Conservation (phyloP, 2,888 invertebrate species). For the Dione vanillae region DNA sequence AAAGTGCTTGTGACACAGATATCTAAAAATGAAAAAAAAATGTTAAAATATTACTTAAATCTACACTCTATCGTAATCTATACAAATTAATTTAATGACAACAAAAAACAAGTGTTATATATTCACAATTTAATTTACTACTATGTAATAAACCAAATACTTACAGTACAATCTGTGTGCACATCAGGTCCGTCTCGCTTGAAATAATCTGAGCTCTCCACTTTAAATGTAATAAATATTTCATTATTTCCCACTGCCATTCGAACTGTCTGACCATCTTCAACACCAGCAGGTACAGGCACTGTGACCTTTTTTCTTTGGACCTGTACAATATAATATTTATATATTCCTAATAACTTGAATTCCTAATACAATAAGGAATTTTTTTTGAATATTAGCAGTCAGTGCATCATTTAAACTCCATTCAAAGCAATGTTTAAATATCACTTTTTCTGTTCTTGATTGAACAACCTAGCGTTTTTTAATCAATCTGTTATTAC, state of each 20-base stretch:
- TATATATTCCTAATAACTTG: too few relatives aligned
- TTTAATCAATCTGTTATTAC: too few relatives aligned
- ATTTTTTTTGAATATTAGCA: too few relatives aligned
- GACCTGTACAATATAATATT: slow-evolving; percentile 71
- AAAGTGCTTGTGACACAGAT: slow-evolving; percentile 94
- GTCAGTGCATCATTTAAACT: too few relatives aligned
- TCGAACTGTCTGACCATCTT: slow-evolving; percentile 98
- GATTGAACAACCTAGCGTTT: too few relatives aligned
- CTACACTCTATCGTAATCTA: too few relatives aligned
- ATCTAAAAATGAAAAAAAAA: slow-evolving; percentile 79
- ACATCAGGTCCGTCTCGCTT: slow-evolving; percentile 97
- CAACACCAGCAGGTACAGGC: slow-evolving; percentile 97
- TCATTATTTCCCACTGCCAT: slow-evolving; percentile 96
- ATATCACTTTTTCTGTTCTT: too few relatives aligned
- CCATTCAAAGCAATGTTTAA: too few relatives aligned
- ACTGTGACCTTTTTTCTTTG: slow-evolving; percentile 95
- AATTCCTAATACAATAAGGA: too few relatives aligned
- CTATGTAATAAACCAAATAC: slow-evolving; percentile 45
- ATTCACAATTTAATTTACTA: too few relatives aligned
- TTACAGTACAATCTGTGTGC: slow-evolving; percentile 92
- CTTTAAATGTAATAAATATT: slow-evolving; percentile 96
- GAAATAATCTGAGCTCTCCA: slow-evolving; percentile 95
- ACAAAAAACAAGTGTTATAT: background rate
- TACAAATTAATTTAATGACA: too few relatives aligned
- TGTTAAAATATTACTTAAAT: too few relatives aligned